A percentile compares a stretch with the other conserved stretches of the same genome.
Conservation (phyloP, 2,113 vertebrate species). For the Entosphenus tridentatus region DNA sequence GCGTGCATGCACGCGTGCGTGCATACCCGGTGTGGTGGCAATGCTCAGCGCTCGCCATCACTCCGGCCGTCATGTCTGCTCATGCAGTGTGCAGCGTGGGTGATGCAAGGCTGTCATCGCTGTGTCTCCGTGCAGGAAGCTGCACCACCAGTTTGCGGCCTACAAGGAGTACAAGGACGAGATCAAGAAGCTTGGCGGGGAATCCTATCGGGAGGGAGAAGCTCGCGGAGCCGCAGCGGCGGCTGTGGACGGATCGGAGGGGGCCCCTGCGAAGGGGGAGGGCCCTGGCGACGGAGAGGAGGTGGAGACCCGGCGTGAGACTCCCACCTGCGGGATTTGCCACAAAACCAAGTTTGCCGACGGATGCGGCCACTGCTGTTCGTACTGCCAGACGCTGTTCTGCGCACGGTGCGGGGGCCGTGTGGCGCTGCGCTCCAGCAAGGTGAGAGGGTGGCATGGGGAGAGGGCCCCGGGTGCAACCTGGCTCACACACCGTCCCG, state of each 20-base stretch:
- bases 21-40: no score
- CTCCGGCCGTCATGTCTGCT: no score
- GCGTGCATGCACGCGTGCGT: no score
- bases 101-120: no score
- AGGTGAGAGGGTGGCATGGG: slow-evolving; percentile 35
- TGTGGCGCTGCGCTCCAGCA: slow-evolving; percentile 87
- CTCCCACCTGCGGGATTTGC: slow-evolving; percentile 89
- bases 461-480: no score
- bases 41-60: no score
- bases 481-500: no score
- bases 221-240: no score
- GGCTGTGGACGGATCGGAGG: no score
- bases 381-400: slow-evolving; percentile 94
- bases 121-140: slow-evolving; percentile 34
- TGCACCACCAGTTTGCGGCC: slow-evolving; percentile 97
- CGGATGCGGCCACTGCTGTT: slow-evolving; percentile 85
- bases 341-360: slow-evolving; percentile 94
- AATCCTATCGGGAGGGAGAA: slow-evolving; percentile 27
- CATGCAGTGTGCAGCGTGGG: no score
- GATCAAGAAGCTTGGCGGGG: slow-evolving; percentile 79
- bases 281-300: slow-evolving; percentile 28
- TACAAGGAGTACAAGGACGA: slow-evolving; percentile 98
- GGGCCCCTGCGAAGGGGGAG: no score
- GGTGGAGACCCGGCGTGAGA: slow-evolving; percentile 70
- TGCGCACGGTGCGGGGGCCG: slow-evolving; percentile 85